Conservation (phyloP, 2,797 vertebrate species). For the Enteromius trimaculatus region DNA sequence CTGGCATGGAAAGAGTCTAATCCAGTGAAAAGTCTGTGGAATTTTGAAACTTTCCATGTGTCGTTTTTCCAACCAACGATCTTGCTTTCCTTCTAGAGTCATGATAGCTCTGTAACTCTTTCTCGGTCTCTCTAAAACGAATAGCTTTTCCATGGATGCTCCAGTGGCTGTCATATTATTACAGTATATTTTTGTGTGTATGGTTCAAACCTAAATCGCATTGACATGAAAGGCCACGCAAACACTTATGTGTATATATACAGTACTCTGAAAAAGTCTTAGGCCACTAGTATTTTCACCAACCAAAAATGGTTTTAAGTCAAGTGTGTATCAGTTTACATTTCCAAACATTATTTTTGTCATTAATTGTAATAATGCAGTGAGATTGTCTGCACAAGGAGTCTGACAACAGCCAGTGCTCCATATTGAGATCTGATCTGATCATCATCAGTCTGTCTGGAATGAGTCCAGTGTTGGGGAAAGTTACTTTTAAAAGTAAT, state of each 20-base stretch:
- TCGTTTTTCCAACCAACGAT: constrained; percentile 1
- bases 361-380: too few species aligned
- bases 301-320: too few species aligned
- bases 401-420: too few species aligned
- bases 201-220: background rate
- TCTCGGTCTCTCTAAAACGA: constrained; percentile 10
- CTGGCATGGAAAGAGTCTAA: constrained; percentile 1
- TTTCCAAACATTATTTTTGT: too few species aligned
- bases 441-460: too few species aligned
- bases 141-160: constrained; percentile 26
- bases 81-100: background rate
- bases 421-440: too few species aligned
- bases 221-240: background rate
- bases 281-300: too few species aligned
- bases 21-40: constrained; percentile 16
- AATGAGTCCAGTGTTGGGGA: too few species aligned
- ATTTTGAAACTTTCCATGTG: constrained; percentile 44
- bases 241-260: background rate
- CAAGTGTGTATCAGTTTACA: too few species aligned
- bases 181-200: background rate
- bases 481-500: too few species aligned
- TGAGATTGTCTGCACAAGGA: too few species aligned
- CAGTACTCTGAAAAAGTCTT: too few species aligned
- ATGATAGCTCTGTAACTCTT: background rate
- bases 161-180: background rate